Base-by-base conservation (phyloP, 2,113 vertebrate genomes). In the Phaethornis superciliosus region DNA sequence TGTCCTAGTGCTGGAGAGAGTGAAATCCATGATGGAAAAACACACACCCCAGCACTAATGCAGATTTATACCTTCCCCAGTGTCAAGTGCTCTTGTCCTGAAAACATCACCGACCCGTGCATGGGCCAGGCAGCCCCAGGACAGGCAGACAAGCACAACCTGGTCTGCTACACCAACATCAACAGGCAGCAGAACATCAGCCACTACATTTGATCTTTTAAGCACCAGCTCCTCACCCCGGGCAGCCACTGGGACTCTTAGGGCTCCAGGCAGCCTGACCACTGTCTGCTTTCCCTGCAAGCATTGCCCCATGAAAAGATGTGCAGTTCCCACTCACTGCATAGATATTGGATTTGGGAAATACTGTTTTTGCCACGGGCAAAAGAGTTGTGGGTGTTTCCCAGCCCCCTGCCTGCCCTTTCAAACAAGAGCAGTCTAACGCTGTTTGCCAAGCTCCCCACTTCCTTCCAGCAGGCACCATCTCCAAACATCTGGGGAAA, bases 331-430 rank as follows among this genome's bases (percentile, higher is more conserved):
- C 91, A 87, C 55, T 94, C 86, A 89, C 82, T 95, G 81, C 93
- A 94, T 90, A 90, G 81, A 90, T 96, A 95, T 82, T 94, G 93
- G 84, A 85, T 95, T 70, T 59, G 78, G 81, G 74, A 95, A 95
- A 77, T 24, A 52, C 44, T 81, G 81, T 23, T 8, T 68, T 58
- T 56, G 79, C 96, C 1, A 2, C 69, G n/a, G 80, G 92, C 24
- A 0, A 80, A 90, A 74, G 8, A 47, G 46, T 47, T 47, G 19
- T 47, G 46, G 19, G 40, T 47, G 23, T 47, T 59, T 30, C 28
- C 30, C 17, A 6, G 16, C 15, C 23, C 19, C 32, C 30, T 40
- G 71, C 27, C 82, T 69, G 71, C 64, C 67, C 84, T 94, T 94
- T 89, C 70, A 89, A 88, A 85, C 10, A 22, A 94, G 84, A 68